phyloP scores from a whole-genome alignment of 2,113 vertebrate species.

The Bambusicola thoracicus region DNA sequence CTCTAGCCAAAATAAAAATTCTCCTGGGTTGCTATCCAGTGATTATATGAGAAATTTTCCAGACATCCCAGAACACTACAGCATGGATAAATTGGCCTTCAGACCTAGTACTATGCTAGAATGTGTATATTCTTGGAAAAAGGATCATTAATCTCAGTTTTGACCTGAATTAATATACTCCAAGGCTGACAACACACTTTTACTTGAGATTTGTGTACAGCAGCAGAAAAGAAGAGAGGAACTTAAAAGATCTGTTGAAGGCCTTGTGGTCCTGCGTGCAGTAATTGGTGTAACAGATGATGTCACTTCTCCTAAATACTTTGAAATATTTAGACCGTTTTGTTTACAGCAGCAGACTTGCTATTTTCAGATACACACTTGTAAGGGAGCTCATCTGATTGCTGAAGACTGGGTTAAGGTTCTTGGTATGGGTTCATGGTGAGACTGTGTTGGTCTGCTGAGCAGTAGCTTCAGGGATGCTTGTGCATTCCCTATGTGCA shows the following conservation, averaged over 20 bases:
- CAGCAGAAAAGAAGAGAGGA: not conserved
- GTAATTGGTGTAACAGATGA: not conserved
- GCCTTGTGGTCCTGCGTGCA: not conserved
- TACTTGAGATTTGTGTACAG: not conserved
- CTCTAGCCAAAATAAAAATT: slow-evolving; percentile 26
- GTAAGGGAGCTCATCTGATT: not conserved
- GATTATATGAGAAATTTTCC: not conserved
- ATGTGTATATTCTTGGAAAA: slow-evolving; percentile 4
- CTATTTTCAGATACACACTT: not conserved
- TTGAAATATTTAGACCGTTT: not conserved
- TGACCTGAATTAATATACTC: slow-evolving; percentile 22
- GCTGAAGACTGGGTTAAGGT: not conserved
- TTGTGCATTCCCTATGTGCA: fast-evolving
- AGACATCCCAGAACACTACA: not conserved
- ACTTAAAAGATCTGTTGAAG: not conserved
- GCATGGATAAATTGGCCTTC: not conserved
- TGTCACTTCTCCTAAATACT: not conserved
- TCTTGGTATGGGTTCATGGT: not conserved
- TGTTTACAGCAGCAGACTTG: not conserved
- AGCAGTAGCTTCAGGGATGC: not conserved
- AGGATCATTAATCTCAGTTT: slow-evolving; percentile 55
- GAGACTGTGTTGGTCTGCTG: not conserved
- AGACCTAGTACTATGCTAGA: not conserved
- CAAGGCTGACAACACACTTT: slow-evolving; percentile 6
- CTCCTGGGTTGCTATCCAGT: not conserved